Evolutionary conservation across 2,113 vertebrate genomes (phyloP).

Genomic region (Calidris pygmaea): DNA sequence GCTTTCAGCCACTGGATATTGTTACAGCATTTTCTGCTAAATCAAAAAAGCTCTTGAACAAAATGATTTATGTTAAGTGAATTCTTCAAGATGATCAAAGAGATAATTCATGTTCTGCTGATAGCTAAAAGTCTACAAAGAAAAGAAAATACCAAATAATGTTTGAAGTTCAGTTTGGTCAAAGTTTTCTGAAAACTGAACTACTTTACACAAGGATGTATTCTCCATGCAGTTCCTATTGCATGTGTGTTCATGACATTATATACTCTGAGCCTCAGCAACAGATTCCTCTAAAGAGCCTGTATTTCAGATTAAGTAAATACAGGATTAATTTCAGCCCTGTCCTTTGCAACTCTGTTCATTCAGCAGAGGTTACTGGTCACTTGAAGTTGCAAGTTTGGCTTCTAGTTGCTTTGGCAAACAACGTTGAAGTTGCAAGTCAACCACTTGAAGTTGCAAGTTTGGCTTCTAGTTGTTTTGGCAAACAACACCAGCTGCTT

Average conservation of each 20-base stretch:
- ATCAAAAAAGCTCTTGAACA: not conserved
- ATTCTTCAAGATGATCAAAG: slow-evolving; percentile 8
- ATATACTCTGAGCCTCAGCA: not conserved
- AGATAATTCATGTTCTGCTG: not conserved
- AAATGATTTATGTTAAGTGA: not conserved
- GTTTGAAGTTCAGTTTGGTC: not conserved
- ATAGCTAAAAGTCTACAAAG: not conserved
- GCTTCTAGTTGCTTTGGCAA: not conserved
- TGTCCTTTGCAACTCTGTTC: not conserved
- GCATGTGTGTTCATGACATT: not conserved
- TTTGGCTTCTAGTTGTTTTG: not conserved
- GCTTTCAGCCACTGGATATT: not conserved
- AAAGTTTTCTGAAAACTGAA: not conserved
- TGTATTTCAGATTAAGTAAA: not conserved
- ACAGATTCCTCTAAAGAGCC: not conserved
- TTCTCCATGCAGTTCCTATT: not conserved
- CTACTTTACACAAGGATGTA: not conserved
- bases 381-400: not conserved
- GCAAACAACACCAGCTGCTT: not conserved
- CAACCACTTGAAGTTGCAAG: not conserved
- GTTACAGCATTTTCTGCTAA: not conserved
- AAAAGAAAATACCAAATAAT: not conserved
- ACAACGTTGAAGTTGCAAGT: too few species aligned
- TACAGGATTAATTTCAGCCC: not conserved
- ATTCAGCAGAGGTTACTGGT: not conserved